Percentiles rank a stretch among this genome's conserved stretches.
phyloP scores from a whole-genome alignment of 2,888 invertebrate genomes.

The Brassicogethes aeneus region DNA sequence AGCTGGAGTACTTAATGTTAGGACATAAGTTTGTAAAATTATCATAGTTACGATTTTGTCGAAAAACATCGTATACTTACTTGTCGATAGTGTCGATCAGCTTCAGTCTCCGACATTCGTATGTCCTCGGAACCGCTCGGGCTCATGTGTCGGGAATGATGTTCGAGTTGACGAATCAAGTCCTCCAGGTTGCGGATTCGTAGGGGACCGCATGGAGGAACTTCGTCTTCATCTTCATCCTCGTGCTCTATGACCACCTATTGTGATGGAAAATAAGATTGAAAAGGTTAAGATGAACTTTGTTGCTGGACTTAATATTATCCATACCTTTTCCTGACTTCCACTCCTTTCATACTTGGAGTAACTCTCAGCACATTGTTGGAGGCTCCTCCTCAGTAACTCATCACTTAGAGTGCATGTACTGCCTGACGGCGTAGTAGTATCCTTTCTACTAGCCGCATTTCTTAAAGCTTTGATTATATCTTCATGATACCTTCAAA shows the following conservation, averaged over 20 bases:
- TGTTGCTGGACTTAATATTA: too few species aligned
- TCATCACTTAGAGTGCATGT: conserved; percentile 60
- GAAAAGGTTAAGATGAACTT: too few species aligned
- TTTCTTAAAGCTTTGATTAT: conserved; percentile 82
- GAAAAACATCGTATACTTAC: background rate
- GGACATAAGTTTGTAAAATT: background rate
- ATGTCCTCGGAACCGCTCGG: conserved; percentile 88
- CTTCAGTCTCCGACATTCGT: conserved; percentile 80
- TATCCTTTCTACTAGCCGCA: conserved; percentile 62
- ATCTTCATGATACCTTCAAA: conserved; percentile 91
- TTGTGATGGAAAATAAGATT: conserved; percentile 9
- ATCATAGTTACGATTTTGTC: too few species aligned
- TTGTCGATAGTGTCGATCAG: conserved; percentile 63
- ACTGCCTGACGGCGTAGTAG: conserved; percentile 51
- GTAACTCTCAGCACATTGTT: conserved; percentile 51
- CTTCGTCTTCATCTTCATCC: conserved; percentile 64
- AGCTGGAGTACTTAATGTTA: background rate
- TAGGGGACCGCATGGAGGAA: conserved; percentile 72
- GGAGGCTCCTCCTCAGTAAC: conserved; percentile 56
- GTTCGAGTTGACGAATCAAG: conserved; percentile 79
- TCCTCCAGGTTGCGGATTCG: conserved; percentile 88
- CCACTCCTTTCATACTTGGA: conserved; percentile 52
- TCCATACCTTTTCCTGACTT: conserved; percentile 63
- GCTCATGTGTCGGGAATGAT: conserved; percentile 83
- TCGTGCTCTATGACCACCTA: conserved; percentile 43